Evolutionary conservation across 2,888 invertebrate genomes (phyloP), one percentile per base, ranked within the genome.

Genomic region (Synanthedon formicaeformis): DNA sequence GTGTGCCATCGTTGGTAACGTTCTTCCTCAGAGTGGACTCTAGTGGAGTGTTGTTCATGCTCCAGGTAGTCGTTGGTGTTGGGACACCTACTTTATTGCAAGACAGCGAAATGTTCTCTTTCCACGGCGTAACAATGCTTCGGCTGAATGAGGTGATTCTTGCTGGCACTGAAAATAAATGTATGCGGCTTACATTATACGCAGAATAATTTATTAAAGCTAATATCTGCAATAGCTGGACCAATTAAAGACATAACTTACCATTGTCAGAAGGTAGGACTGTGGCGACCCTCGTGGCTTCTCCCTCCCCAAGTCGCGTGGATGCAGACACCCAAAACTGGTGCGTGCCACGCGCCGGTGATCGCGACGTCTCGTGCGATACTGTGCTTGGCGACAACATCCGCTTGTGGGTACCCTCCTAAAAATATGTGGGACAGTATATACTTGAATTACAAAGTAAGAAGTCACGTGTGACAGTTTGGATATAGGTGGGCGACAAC

Each of bases 21-120:
- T 92, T 90, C 74, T 92, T 89, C 57, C 92, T 78, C 50, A 92
- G 76, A 40, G 91, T 92, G 1, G 92, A 91, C 69, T 94, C 94
- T 60, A 95, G 84, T 11, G 90, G 86, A 54, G 91, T 92, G 1
- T 93, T 93, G 65, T 94, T 92, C 79, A 94, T 91, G 54, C 91
- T 92, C 96, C 96, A 96, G 50, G 90, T 90, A 18, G 93, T 91
- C 1, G 91, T 89, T 0, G 96, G 95, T 2, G 90, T 86, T 0
- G 96, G 96, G 1, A 93, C 88, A 2, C 97, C 97, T 0, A 96
- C 96, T 73, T 93, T 92, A 62, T 92, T 91, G 70, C 97, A 97
- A 0, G 94, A 92, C 41, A 97, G 79, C 34, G 91, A 91, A 41
- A 96, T 91, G 65, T 95, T 93, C 71, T 94, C 94, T 67, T 96